Conservation (phyloP, 2,888 invertebrate species). For the Drosophila rubida region DNA sequence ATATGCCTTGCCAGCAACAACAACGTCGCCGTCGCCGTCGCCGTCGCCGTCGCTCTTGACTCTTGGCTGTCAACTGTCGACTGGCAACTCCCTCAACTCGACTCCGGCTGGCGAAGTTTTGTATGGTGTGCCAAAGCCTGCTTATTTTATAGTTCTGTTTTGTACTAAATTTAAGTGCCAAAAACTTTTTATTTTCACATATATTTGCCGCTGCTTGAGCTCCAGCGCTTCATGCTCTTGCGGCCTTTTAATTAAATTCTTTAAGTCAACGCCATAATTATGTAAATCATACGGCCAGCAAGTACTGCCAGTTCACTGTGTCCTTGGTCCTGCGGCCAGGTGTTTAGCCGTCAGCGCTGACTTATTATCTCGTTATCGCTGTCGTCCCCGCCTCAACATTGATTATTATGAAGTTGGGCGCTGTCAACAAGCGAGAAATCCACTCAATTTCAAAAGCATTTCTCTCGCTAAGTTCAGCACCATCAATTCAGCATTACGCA, state of each 20-base stretch:
- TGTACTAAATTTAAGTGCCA: slow-evolving; percentile 29
- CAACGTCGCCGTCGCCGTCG: slow-evolving; percentile 35
- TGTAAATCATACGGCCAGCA: slow-evolving; percentile 57
- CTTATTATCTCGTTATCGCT: slow-evolving; percentile 61
- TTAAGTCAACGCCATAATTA: slow-evolving; percentile 61
- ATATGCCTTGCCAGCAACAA: slow-evolving; percentile 63
- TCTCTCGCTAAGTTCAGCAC: slow-evolving; percentile 37
- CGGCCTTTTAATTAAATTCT: slow-evolving; percentile 62
- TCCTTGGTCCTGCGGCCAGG: slow-evolving; percentile 42
- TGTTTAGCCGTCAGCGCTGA: slow-evolving; percentile 52
- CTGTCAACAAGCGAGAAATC: slow-evolving; percentile 60
- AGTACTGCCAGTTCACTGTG: slow-evolving; percentile 60
- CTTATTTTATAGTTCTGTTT: slow-evolving; percentile 39
- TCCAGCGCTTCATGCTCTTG: slow-evolving; percentile 35
- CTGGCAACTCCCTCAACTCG: not conserved
- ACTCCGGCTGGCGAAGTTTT: slow-evolving; percentile 25
- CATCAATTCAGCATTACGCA: slow-evolving; percentile 71
- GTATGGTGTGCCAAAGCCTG: slow-evolving; percentile 31
- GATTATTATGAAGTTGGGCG: slow-evolving; percentile 70
- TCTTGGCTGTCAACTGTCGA: slow-evolving; percentile 9
- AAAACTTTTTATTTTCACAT: slow-evolving; percentile 31
- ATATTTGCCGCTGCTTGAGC: slow-evolving; percentile 10
- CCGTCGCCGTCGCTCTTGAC: slow-evolving; percentile 43
- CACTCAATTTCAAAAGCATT: slow-evolving; percentile 57
- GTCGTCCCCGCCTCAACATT: slow-evolving; percentile 40